Percentiles rank a stretch among this genome's conserved stretches.
These are phyloP conservation scores for Perccottus glenii DNA, from an alignment of 2,113 vertebrate genomes.

Conservation along the genomic window DNA sequence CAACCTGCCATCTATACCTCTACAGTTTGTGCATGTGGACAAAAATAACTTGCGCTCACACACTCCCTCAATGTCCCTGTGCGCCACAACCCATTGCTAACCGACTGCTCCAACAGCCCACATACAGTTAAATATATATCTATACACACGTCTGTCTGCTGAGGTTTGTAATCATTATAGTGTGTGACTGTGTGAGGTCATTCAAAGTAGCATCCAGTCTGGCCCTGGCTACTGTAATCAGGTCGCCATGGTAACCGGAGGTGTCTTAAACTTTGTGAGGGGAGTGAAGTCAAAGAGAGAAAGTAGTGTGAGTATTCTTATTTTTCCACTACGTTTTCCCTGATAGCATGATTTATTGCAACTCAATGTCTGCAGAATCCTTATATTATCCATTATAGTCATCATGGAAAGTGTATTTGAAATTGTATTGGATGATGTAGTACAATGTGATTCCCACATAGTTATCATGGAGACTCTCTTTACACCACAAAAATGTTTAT, in stretches of 20 bases:
- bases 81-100: neutral
- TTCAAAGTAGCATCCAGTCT: slow-evolving; percentile 10
- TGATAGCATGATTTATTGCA: no score
- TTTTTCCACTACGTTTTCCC: no score
- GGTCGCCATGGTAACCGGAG: slow-evolving; percentile 41
- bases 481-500: neutral
- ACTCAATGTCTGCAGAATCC: no score
- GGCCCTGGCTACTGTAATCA: slow-evolving; percentile 4
- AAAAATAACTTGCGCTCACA: neutral
- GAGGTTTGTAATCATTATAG: slow-evolving; percentile 26
- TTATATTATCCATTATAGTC: no score
- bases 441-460: no score
- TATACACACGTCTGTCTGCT: slow-evolving; percentile 5
- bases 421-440: no score
- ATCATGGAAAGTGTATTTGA: no score
- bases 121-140: neutral
- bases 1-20: neutral
- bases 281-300: neutral
- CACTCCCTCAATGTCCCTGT: neutral
- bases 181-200: slow-evolving; percentile 2
- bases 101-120: slow-evolving; percentile 4
- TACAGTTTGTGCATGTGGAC: neutral
- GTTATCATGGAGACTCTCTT: no score
- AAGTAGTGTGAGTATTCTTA: neutral
- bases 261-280: slow-evolving; percentile 13